A percentile compares a stretch with the other conserved stretches of the same genome.
These are phyloP conservation scores for Thysanoteuthis rhombus DNA, from an alignment of 2,888 invertebrate species.

Conservation along the genomic window DNA sequence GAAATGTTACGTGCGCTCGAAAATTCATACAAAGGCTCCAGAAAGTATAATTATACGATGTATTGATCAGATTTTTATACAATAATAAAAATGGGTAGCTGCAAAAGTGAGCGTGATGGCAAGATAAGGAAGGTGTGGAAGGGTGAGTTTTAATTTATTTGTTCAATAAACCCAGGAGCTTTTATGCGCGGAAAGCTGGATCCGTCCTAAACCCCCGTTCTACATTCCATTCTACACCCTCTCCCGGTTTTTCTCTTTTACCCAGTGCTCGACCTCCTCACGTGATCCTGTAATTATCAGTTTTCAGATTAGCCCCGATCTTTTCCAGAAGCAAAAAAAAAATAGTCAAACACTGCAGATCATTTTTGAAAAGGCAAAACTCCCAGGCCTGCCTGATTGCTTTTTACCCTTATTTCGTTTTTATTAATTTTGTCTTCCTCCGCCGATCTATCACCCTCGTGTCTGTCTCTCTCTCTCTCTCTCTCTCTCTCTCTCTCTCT, in stretches of 20 bases:
- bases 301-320: background rate
- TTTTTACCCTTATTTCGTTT: background rate
- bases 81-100: no score
- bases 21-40: no score
- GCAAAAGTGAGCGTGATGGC: no score
- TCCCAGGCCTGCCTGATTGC: background rate
- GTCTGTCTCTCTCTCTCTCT: background rate
- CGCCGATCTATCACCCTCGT: background rate
- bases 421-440: background rate
- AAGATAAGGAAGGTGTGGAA: no score
- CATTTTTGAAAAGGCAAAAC: background rate
- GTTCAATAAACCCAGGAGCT: background rate
- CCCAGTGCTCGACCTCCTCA: background rate
- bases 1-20: no score
- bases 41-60: no score
- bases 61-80: no score
- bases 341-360: background rate
- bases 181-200: background rate
- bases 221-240: background rate
- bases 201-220: background rate
- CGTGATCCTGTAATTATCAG: background rate
- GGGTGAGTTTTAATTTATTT: background rate
- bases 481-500: background rate
- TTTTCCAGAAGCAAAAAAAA: background rate
- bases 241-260: background rate